phyloP scores from a whole-genome alignment of 2,888 invertebrate species.

The Aleiodes leptofemur region DNA sequence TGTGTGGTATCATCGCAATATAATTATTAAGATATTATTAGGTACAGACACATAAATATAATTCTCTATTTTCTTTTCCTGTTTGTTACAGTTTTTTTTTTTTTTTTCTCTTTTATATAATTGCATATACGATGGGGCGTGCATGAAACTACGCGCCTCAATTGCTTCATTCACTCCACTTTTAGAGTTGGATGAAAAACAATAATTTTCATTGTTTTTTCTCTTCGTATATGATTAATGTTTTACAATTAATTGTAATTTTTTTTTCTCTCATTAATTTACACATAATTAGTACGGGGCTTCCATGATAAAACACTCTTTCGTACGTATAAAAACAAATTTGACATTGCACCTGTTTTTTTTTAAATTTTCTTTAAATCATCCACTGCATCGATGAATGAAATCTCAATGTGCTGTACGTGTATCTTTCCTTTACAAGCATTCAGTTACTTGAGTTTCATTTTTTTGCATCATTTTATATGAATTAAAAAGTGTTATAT shows the following conservation, averaged over 20 bases:
- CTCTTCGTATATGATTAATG: conserved; percentile 8
- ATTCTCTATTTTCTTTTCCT: conserved; percentile 15
- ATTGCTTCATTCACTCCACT: conserved; percentile 9
- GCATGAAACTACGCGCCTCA: conserved; percentile 1
- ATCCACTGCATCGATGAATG: conserved; percentile 2
- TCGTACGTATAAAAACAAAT: conserved; percentile 44
- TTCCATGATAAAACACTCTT: conserved; percentile 36
- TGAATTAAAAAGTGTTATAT: conserved; percentile 14
- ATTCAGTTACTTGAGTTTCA: neutral
- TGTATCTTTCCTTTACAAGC: neutral
- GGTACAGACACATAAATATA: conserved; percentile 33
- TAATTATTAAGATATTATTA: conserved; percentile 17
- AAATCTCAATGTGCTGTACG: no score
- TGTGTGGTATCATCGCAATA: conserved; percentile 19
- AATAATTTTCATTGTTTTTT: conserved; percentile 36
- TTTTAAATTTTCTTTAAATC: conserved; percentile 21
- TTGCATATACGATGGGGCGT: conserved; percentile 4
- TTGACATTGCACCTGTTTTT: conserved; percentile 47
- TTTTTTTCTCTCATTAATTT: conserved; percentile 25
- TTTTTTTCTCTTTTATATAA: conserved; percentile 8
- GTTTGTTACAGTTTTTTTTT: neutral
- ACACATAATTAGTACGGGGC: conserved; percentile 25
- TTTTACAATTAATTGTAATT: conserved; percentile 29
- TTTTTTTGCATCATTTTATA: conserved; percentile 20
- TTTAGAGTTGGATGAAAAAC: conserved; percentile 10